Conservation (phyloP, 2,888 invertebrate species). For the Anarsia innoxiella region DNA sequence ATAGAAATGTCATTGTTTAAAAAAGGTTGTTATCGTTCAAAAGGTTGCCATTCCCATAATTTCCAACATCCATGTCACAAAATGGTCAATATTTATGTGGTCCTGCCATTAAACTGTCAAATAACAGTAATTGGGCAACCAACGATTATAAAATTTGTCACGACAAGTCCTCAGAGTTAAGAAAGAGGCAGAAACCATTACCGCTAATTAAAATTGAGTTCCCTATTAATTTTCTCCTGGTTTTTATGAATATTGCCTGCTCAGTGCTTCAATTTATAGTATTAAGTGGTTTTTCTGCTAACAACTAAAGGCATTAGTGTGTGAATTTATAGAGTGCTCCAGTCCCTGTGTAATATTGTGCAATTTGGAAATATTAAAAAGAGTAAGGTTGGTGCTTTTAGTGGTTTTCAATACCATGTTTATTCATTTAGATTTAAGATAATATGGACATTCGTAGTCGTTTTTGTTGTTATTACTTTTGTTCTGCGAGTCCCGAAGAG, state of each 20-base stretch:
- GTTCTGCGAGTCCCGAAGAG: too few species aligned
- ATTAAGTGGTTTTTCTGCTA: too few species aligned
- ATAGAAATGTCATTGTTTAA: neutral
- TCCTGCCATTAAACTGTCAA: constrained; percentile 13
- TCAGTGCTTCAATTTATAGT: too few species aligned
- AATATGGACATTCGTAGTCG: too few species aligned
- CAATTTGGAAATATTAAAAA: too few species aligned
- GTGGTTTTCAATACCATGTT: too few species aligned
- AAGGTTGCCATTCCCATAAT: neutral
- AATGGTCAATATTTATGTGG: neutral
- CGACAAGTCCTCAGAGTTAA: constrained; percentile 20
- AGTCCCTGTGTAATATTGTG: too few species aligned
- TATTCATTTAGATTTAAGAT: too few species aligned
- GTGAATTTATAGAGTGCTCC: too few species aligned
- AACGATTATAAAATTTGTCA: constrained; percentile 28
- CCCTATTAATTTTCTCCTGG: constrained; percentile 19
- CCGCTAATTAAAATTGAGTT: constrained; percentile 32
- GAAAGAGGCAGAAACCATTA: constrained; percentile 25
- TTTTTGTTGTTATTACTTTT: too few species aligned
- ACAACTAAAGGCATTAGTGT: too few species aligned
- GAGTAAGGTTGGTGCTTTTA: too few species aligned
- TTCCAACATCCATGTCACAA: neutral
- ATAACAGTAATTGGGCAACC: constrained; percentile 20
- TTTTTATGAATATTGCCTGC: constrained; percentile 8
- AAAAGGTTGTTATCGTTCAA: neutral